phyloP scores from a whole-genome alignment of 2,888 invertebrate species.

The Mimumesa dahlbomi region DNA sequence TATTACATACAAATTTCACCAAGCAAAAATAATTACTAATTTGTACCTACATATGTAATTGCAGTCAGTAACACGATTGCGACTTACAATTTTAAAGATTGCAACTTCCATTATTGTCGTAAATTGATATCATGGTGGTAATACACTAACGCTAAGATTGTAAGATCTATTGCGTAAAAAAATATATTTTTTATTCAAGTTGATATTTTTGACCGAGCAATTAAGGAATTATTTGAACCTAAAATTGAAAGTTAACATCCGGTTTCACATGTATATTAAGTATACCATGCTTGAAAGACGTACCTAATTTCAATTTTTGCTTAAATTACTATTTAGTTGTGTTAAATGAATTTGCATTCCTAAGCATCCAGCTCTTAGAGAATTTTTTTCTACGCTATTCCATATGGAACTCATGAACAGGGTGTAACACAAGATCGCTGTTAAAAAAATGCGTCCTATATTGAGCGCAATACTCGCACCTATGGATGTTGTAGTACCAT shows the following conservation, averaged over 20 bases:
- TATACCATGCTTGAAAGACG: not conserved
- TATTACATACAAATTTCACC: no score
- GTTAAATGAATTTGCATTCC: conserved; percentile 84
- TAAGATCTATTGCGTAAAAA: conserved; percentile 31
- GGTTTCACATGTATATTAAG: not conserved
- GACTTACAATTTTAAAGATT: conserved; percentile 1
- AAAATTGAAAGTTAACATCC: not conserved
- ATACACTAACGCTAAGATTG: conserved; percentile 19
- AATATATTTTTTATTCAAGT: conserved; percentile 27
- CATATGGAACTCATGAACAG: conserved; percentile 90
- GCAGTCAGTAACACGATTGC: no score
- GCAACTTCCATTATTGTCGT: conserved; percentile 33
- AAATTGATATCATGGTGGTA: conserved; percentile 19
- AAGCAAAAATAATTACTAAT: no score
- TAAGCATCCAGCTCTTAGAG: conserved; percentile 87
- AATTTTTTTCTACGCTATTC: conserved; percentile 91
- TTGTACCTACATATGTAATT: no score
- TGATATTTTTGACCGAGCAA: conserved; percentile 5
- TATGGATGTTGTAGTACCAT: conserved; percentile 64
- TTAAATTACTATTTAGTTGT: conserved; percentile 64
- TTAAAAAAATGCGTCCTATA: conserved; percentile 84
- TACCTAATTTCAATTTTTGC: conserved; percentile 28
- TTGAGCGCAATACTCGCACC: conserved; percentile 81
- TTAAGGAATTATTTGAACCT: conserved; percentile 11
- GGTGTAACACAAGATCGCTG: conserved; percentile 85